Evolutionary conservation across 2,113 vertebrate genomes (phyloP), one percentile per base, ranked within the genome.

Genomic region (Prionailurus viverrinus): DNA sequence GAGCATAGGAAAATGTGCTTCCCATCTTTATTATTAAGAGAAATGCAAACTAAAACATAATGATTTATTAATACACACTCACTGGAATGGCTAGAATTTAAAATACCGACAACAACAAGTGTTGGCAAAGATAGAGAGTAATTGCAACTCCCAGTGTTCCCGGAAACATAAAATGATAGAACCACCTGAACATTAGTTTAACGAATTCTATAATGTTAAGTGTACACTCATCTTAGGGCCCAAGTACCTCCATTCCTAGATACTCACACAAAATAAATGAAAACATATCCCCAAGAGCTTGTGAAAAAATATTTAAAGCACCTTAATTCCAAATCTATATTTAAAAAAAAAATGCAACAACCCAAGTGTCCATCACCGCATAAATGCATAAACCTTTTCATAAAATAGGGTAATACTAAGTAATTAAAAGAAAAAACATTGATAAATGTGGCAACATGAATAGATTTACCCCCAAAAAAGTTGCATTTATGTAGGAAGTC

Each of bases 141-240:
- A 95, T 18, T 55, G 14, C 5, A 84, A 45, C 12, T 66, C 29
- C n/a, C 31, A n/a, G 27, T 73, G 16, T 27, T 83, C 29, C 45
- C 15, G 7, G 48, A 65, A 94, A 66, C n/a, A 6, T 27, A 68
- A 85, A 71, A 69, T 48, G 19, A 61, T 25, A 79, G 25, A 85
- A 58, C 1, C 51, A 61, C 33, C 31, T 33, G 48, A 69, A 58
- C 69, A 91, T 95, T 27, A 91, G 16, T 48, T 76, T 55, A 69
- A 9, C 13, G 48, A 51, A 4, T 78, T 69, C 16, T 69, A 12
- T 69, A 58, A 69, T 33, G 5, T 16, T 78, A 48, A 48, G 68
- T 31, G 4, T 25, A 39, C 0, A 2, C 27, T 68, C 48, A 58
- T 0, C 1, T 85, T 78, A 85, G 13, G 0, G 36, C 18, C 48